Conservation (phyloP, 2,113 vertebrate genomes). For the Anolis sagrei region DNA sequence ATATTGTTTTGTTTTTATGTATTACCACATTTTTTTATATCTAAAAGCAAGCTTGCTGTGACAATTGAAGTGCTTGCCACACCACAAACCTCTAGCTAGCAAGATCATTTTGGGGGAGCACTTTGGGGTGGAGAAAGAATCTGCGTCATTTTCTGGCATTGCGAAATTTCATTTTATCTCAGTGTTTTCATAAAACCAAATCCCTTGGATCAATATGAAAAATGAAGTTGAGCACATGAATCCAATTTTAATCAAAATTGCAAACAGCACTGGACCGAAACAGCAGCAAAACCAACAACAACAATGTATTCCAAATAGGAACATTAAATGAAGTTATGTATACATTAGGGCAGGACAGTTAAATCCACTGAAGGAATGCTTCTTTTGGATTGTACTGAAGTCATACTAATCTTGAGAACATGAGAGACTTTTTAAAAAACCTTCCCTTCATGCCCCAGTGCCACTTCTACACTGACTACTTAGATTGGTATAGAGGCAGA, state of each 20-base stretch:
- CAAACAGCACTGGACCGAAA: conserved; percentile 28
- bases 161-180: conserved; percentile 40
- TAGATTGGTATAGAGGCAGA: no score
- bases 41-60: conserved; percentile 2
- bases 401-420: conserved; percentile 25
- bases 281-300: no score
- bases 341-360: not conserved
- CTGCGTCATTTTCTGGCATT: conserved; percentile 32
- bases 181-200: conserved; percentile 49
- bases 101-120: not conserved
- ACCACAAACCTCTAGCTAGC: conserved; percentile 34
- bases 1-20: no score
- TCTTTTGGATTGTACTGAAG: conserved; percentile 30
- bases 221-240: conserved; percentile 28
- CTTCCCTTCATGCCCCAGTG: not conserved
- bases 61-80: conserved; percentile 38
- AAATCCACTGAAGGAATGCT: not conserved
- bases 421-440: not conserved
- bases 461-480: no score
- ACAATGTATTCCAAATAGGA: conserved; percentile 32
- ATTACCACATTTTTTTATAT: no score
- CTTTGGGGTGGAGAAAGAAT: not conserved
- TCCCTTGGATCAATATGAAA: conserved; percentile 52
- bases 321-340: conserved; percentile 40
- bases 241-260: conserved; percentile 35